Percentiles rank a stretch among this genome's conserved stretches.
These are phyloP conservation scores for Eleutherodactylus coqui DNA, from an alignment of 2,797 vertebrate species.

Conservation along the genomic window DNA sequence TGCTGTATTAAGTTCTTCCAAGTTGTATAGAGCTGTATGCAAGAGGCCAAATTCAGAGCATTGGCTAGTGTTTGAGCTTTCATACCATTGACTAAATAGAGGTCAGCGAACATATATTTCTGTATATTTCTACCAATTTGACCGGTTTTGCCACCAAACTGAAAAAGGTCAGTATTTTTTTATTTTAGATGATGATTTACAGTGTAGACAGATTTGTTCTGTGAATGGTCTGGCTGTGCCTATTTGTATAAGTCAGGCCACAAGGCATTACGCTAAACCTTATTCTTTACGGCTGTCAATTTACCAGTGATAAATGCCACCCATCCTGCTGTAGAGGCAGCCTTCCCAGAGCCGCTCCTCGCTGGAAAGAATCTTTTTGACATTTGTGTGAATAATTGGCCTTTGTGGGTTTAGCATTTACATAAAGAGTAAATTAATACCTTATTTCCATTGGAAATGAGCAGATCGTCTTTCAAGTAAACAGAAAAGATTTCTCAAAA, in stretches of 20 bases:
- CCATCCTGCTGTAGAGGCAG: not conserved
- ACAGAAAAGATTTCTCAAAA: not conserved
- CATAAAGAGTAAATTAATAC: conserved; percentile 36
- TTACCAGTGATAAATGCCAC: not conserved
- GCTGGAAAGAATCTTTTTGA: conserved; percentile 1
- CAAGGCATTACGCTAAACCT: not conserved
- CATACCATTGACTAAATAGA: not conserved
- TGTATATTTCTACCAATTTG: not conserved
- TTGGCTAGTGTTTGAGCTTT: not conserved
- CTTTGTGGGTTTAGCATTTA: conserved; percentile 23
- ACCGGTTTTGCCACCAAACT: not conserved
- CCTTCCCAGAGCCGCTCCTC: not conserved
- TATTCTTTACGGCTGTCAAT: not conserved
- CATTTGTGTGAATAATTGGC: conserved; percentile 32
- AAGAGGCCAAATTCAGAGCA: not conserved
- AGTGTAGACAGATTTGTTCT: conserved; percentile 8
- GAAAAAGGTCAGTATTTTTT: not conserved
- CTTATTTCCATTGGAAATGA: conserved; percentile 6
- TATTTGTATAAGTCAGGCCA: not conserved
- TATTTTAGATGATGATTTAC: not conserved
- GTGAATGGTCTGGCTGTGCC: not conserved
- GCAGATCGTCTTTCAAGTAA: not conserved
- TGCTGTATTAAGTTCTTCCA: not conserved
- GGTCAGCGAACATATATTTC: not conserved
- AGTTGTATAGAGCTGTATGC: not conserved